phyloP scores from a whole-genome alignment of 2,888 invertebrate species.

The Aplocera efformata region DNA sequence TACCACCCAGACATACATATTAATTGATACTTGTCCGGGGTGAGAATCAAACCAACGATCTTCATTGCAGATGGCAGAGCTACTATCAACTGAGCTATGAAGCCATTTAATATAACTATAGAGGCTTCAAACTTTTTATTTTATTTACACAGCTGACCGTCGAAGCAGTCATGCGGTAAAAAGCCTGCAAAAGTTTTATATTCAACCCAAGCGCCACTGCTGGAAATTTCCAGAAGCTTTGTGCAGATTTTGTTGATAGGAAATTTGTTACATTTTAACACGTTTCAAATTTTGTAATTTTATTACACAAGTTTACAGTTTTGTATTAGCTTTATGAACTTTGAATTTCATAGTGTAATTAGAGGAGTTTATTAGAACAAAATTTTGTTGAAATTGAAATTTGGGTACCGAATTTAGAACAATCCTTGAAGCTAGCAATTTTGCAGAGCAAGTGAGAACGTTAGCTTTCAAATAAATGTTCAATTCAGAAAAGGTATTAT shows the following conservation, averaged over 20 bases:
- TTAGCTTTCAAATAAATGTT: no score
- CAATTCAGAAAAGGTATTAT: no score
- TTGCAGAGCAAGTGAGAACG: no score
- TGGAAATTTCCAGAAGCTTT: constrained; percentile 22
- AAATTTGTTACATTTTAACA: constrained; percentile 24
- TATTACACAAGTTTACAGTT: constrained; percentile 15
- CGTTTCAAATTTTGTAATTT: constrained; percentile 16
- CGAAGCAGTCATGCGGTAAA: constrained; percentile 35
- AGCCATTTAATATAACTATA: constrained; percentile 2
- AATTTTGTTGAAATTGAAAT: constrained; percentile 4
- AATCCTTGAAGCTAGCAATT: no score
- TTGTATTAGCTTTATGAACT: constrained; percentile 15
- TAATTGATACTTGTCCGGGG: no score
- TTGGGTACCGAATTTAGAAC: neutral
- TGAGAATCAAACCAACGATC: no score
- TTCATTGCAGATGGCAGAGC: no score
- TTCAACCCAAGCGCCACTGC: constrained; percentile 16
- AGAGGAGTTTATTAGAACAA: constrained; percentile 7
- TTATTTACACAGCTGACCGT: constrained; percentile 20
- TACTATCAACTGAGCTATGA: no score
- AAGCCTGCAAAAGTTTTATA: constrained; percentile 32
- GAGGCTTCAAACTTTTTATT: constrained; percentile 2
- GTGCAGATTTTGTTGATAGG: constrained; percentile 24
- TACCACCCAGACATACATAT: no score
- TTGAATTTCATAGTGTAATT: constrained; percentile 10